These are phyloP conservation scores for Microcebus murinus DNA, from an alignment of 2,113 vertebrate species.

Conservation along the genomic window DNA sequence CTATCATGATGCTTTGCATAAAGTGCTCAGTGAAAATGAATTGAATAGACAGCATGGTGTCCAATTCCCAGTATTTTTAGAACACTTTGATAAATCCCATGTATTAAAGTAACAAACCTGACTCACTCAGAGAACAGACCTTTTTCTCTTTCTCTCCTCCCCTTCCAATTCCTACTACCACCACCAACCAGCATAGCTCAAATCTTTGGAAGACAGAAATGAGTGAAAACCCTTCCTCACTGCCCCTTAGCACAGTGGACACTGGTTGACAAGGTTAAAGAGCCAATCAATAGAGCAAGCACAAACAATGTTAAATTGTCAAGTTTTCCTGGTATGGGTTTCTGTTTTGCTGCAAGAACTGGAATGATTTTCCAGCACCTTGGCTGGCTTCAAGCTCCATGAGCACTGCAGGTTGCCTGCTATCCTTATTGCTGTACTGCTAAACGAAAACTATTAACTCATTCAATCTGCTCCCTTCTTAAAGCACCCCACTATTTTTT, in stretches of 20 bases:
- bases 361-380: background rate
- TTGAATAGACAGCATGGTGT: fast-evolving
- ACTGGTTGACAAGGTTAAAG: background rate
- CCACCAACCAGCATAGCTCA: background rate
- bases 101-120: background rate
- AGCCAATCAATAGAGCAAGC: background rate
- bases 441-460: background rate
- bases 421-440: background rate
- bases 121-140: background rate
- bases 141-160: too few relatives aligned
- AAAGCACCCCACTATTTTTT: background rate
- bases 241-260: background rate
- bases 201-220: background rate
- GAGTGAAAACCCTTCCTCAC: background rate
- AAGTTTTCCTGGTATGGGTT: background rate
- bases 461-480: background rate
- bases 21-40: background rate
- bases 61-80: background rate
- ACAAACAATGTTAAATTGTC: background rate
- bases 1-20: background rate
- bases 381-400: background rate
- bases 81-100: background rate
- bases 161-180: background rate
- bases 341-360: background rate
- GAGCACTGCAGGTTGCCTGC: background rate